Conservation (phyloP, 2,113 vertebrate genomes). For the Mirza zaza region DNA sequence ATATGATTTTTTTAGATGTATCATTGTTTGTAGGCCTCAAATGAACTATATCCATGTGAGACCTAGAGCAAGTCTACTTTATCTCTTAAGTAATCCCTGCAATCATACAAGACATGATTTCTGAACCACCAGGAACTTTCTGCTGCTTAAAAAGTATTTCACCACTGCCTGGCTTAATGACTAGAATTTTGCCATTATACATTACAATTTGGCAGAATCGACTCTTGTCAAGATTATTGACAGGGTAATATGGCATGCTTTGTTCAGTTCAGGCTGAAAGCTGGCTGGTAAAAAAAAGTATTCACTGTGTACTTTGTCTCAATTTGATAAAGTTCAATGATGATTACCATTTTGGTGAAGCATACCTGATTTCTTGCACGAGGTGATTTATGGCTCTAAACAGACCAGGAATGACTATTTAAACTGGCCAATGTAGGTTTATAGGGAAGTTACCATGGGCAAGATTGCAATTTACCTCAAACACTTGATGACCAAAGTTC, state of each 20-base stretch:
- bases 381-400: not conserved
- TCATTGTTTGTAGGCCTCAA: not conserved
- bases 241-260: not conserved
- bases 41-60: not conserved
- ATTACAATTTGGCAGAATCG: not conserved
- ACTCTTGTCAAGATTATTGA: constrained; percentile 25
- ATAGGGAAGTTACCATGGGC: not conserved
- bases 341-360: not conserved
- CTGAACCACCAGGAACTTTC: not conserved
- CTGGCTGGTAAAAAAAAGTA: not conserved
- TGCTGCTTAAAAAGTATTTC: not conserved
- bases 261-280: not conserved
- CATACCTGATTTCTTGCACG: not conserved
- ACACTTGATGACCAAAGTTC: not conserved
- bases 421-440: not conserved
- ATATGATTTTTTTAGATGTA: not conserved
- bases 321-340: constrained; percentile 11
- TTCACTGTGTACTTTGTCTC: not conserved
- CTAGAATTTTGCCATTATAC: not conserved
- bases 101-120: not conserved
- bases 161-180: not conserved
- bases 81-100: not conserved
- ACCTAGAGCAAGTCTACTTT: not conserved
- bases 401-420: not conserved
- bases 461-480: not conserved